Evolutionary conservation across 2,797 vertebrate species (phyloP).

Genomic region (Synaphobranchus kaupii): DNA sequence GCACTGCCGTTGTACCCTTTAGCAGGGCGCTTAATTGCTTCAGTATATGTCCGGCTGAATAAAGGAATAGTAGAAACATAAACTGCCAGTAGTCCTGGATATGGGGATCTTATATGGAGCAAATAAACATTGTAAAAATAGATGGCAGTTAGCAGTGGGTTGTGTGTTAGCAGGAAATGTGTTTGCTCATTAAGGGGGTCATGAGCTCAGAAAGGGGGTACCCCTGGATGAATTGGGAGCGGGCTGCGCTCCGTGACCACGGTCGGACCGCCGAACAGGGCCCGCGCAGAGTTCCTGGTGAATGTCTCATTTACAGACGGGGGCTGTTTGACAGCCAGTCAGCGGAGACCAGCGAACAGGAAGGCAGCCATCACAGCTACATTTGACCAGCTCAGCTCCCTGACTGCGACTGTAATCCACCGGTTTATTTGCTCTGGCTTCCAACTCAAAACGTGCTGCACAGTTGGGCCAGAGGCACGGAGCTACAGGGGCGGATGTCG

Average conservation of each 20-base stretch:
- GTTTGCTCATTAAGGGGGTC: too few species aligned
- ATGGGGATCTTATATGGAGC: too few species aligned
- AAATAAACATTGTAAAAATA: too few species aligned
- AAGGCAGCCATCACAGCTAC: slow-evolving; percentile 10
- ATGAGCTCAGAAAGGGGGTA: too few species aligned
- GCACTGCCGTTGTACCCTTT: background rate
- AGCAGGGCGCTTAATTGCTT: background rate
- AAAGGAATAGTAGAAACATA: background rate
- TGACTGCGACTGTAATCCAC: background rate
- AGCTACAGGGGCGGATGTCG: slow-evolving; percentile 63
- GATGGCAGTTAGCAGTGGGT: too few species aligned
- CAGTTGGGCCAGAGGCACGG: background rate
- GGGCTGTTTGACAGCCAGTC: slow-evolving; percentile 47
- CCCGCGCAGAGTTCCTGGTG: slow-evolving; percentile 34
- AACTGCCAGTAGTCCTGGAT: background rate
- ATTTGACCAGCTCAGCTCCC: background rate
- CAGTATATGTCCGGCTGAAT: background rate
- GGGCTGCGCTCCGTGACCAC: background rate
- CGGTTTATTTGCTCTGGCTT: slow-evolving; percentile 39
- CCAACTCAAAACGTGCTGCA: background rate
- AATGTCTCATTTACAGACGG: slow-evolving; percentile 35
- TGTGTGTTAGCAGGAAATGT: too few species aligned
- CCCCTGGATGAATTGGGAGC: too few species aligned
- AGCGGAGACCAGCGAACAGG: slow-evolving; percentile 33
- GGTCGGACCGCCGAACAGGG: background rate